Base-by-base conservation (phyloP, 2,888 invertebrate species). In the Drosophila kambysellisi region DNA sequence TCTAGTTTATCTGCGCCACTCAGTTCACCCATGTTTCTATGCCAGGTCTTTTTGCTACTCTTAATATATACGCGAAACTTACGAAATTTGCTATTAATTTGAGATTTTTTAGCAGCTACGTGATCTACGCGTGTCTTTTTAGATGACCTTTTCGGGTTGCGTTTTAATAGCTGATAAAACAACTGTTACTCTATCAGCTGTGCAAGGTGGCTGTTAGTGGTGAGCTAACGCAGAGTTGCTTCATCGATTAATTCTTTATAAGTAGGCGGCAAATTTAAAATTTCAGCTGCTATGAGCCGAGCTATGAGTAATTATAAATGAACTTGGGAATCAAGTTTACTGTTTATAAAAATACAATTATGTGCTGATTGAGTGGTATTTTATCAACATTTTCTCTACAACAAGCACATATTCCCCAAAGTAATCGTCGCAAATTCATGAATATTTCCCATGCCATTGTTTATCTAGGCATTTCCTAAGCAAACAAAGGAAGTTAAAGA, bases 1-100 rank as follows among this genome's bases (percentile, higher is more conserved):
- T 94, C 92, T 43, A 96, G 82, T 94, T 95, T 83, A 48, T 89
- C 78, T 32, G 67, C 67, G 51, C 64, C 61, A 57, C 61, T 89
- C 60, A 78, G 46, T 70, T 76, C 58, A 30, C 62, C 63, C 84
- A 84, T 90, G 7, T 67, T 70, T 32, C 5, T 73, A 12, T 30
- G 2, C 48, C 1, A 35, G 1, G 9, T 9, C 11, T 46, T 54
- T 46, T n/a, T 15, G 20, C 2, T 51, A 41, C 20, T 32, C 33
- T 33, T 33, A 7, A 15, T 29, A 68, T 32, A 48, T 60, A 51
- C 57, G 53, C 32, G 48, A 25, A 50, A 51, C 48, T 32, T 39
- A 58, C 20, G 46, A 51, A 57, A 61, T 32, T 33, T 46, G 63
- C 11, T 11, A 50, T 39, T 32, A 30, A 3, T 51, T 57, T 20